Base-by-base conservation (phyloP, 2,888 invertebrate species). In the Lasioglossum malachurum region DNA sequence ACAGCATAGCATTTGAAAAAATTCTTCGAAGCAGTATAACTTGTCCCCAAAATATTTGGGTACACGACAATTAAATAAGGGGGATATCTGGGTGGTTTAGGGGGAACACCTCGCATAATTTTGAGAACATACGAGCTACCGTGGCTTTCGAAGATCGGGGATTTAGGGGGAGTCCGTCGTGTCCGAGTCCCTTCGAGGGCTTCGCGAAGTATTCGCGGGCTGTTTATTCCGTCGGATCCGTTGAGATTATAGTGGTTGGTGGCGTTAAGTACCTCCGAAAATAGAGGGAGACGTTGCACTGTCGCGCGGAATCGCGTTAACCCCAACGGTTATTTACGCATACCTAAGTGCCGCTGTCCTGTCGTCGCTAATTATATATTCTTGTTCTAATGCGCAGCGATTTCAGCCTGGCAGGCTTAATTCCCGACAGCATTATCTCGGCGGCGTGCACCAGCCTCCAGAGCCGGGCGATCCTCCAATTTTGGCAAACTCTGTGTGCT, bases 321-420 rank as follows among this genome's bases (percentile, higher is more conserved):
- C 75, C 69, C 60, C 69, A 31, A 31, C 80, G 57, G 71, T 86
- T 87, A 89, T 86, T 87, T 87, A 86, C 83, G 80, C 81, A 64
- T 76, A 64, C 79, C 73, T 80, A 78, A 79, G 81, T 75, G 75
- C 76, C 72, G 71, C 81, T 31, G 71, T 46, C 64, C 46, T 64
- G 77, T 57, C 78, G 75, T 57, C 82, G 82, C 82, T 86, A 86
- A 87, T 86, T 83, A 82, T 75, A 77, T 75, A 72, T 83, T 82
- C 82, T 53, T 82, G 74, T 75, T 41, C 76, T 82, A 84, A 87
- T 76, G 84, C 75, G 57, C 57, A 19, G 8, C 23, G 86, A 73
- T 80, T 80, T 49, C 80, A 46, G 12, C 12, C 41, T 60, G 71
- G 27, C 80, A 35, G 23, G 35, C 57, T 67, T 60, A 60, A 78